These are phyloP conservation scores for Malachius bipustulatus DNA, from an alignment of 2,888 invertebrate genomes.

Conservation along the genomic window DNA sequence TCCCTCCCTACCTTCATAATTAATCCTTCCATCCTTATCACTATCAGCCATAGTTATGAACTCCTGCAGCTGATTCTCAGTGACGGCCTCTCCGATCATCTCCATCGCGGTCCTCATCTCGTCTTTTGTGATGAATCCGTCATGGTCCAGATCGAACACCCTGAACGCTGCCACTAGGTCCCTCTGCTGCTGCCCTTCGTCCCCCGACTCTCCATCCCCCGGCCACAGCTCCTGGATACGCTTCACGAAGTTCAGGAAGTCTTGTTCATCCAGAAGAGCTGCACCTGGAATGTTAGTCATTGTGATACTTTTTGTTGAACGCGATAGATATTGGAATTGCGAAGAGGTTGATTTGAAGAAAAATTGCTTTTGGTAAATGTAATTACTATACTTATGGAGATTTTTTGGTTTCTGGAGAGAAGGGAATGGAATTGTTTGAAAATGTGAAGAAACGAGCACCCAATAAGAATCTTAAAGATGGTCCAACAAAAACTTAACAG, in stretches of 20 bases:
- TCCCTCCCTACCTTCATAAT: conserved; percentile 64
- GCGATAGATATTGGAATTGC: too few relatives aligned
- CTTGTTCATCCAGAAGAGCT: conserved; percentile 64
- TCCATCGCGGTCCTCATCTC: conserved; percentile 69
- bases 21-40: conserved; percentile 69
- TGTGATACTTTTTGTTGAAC: too few relatives aligned
- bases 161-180: conserved; percentile 81
- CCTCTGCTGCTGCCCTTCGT: conserved; percentile 49
- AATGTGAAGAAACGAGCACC: too few relatives aligned
- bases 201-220: conserved; percentile 46
- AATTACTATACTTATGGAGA: too few relatives aligned
- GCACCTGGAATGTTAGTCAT: conserved; percentile 58
- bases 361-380: too few relatives aligned
- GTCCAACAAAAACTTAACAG: too few relatives aligned
- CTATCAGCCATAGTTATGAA: conserved; percentile 63
- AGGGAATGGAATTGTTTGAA: too few relatives aligned
- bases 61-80: conserved; percentile 62
- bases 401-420: too few relatives aligned
- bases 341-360: too few relatives aligned
- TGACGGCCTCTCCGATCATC: conserved; percentile 68
- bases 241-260: conserved; percentile 67
- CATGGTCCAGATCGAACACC: conserved; percentile 81
- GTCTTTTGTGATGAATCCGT: conserved; percentile 78
- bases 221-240: conserved; percentile 59
- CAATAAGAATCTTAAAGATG: too few relatives aligned